These are phyloP conservation scores for Craniophora ligustri DNA, from an alignment of 2,888 invertebrate genomes.

Conservation along the genomic window DNA sequence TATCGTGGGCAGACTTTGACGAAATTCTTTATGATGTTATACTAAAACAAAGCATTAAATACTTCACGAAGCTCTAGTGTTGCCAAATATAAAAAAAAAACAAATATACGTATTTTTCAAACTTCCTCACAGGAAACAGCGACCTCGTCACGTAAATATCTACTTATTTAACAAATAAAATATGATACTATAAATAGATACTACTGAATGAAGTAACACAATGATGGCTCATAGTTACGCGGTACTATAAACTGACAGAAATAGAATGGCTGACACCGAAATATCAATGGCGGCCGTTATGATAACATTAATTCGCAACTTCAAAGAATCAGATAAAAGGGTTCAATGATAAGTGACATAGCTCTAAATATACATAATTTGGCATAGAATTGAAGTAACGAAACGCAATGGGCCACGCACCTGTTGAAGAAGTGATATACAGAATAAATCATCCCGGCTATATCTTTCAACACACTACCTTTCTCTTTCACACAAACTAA, in stretches of 20 bases:
- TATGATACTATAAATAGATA: too few relatives aligned
- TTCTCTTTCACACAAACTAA: constrained; percentile 47
- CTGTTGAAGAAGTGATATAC: constrained; percentile 49
- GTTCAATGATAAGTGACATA: constrained; percentile 43
- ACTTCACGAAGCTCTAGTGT: too few relatives aligned
- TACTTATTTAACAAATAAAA: too few relatives aligned
- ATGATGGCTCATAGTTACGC: constrained; percentile 7
- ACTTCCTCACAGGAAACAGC: too few relatives aligned
- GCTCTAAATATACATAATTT: constrained; percentile 56
- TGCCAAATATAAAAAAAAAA: too few relatives aligned
- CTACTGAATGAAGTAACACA: too few relatives aligned
- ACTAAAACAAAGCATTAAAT: too few relatives aligned
- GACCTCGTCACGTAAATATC: too few relatives aligned
- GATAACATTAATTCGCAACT: constrained; percentile 21
- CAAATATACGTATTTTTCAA: too few relatives aligned
- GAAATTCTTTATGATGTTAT: too few relatives aligned
- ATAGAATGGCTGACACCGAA: constrained; percentile 12
- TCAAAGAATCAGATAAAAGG: constrained; percentile 40
- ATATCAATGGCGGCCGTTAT: constrained; percentile 2
- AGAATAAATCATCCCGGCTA: constrained; percentile 52
- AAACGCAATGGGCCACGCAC: constrained; percentile 60
- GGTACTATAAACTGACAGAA: constrained; percentile 11
- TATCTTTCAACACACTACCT: constrained; percentile 53
- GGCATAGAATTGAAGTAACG: constrained; percentile 56
- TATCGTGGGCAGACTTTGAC: too few relatives aligned